Base-by-base conservation (phyloP, 1,140 invertebrate species). In the Drosophila novamexicana region DNA sequence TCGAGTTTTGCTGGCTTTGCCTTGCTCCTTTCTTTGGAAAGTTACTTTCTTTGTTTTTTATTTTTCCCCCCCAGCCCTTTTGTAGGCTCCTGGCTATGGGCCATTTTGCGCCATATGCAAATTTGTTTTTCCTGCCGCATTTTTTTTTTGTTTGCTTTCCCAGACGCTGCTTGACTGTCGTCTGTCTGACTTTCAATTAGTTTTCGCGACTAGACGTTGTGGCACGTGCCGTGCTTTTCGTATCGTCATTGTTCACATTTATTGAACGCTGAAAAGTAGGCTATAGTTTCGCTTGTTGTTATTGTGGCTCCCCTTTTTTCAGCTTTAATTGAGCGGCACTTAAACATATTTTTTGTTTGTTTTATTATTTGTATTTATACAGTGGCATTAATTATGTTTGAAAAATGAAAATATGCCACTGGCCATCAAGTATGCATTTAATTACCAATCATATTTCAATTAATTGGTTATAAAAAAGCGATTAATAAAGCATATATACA, bases 391-490 rank as follows among this genome's bases (percentile, higher is more conserved):
- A 88, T 86, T 82, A 85, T 75, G 63, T 56, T 77, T 67, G 40
- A 74, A 82, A 73, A 70, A 67, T 59, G 66, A 53, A 75, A 82
- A 88, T 86, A 88, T 82, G 71, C 83, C 71, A 78, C 32, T 52
- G 76, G 39, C 65, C 37, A 75, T 84, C 68, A 73, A 77, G 71
- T 88, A 77, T 79, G 79, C 69, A 62, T 79, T 88, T 88, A 86
- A 86, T 86, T 88, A 77, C 72, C 83, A 86, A 88, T 86, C 83
- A 83, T 86, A 88, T 83, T 86, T 86, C 79, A 86, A 88, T 86
- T 83, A 86, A 86, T 88, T 86, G 72, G 76, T 75, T 84, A 84
- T 68, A 68, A 74, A 54, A 77, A 75, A 65, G 14, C 67, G 59
- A 70, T 77, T 70, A 69, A 76, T 76, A 54, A 50, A 70, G 64